Conservation (phyloP, 2,797 vertebrate genomes). For the Eutrigla gurnardus region DNA sequence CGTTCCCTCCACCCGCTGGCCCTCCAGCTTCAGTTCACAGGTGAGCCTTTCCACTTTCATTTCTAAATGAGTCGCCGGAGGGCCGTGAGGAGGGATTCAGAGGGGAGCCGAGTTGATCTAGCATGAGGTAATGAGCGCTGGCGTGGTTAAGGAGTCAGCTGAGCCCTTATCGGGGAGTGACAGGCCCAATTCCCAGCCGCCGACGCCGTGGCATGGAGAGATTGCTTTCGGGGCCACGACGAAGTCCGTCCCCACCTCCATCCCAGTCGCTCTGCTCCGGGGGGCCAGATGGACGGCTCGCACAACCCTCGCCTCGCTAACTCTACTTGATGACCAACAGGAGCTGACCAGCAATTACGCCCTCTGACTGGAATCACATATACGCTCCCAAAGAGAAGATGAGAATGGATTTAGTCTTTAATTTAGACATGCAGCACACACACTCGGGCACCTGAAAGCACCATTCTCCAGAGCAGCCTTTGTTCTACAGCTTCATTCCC, state of each 20-base stretch:
- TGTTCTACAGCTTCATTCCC: background rate
- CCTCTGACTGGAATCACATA: background rate
- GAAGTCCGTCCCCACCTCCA: conserved; percentile 39
- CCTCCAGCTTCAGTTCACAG: conserved; percentile 47
- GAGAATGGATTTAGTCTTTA: conserved; percentile 24
- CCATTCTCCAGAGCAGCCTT: background rate
- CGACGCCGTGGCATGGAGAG: conserved; percentile 34
- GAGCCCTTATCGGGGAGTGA: conserved; percentile 60
- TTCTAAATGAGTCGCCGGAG: conserved; percentile 52
- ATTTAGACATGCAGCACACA: conserved; percentile 14
- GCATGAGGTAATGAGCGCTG: conserved; percentile 56
- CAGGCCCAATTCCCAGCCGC: conserved; percentile 55
- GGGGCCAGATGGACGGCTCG: conserved; percentile 24
- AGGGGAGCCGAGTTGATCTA: conserved; percentile 38
- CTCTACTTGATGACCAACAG: conserved; percentile 33
- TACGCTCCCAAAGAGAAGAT: conserved; percentile 2
- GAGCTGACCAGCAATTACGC: conserved; percentile 13
- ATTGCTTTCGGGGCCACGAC: conserved; percentile 26
- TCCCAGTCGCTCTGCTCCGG: conserved; percentile 15
- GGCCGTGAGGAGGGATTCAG: conserved; percentile 41
- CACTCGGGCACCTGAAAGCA: background rate
- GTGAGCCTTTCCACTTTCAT: conserved; percentile 57
- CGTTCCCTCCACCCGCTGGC: conserved; percentile 26
- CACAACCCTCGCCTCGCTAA: conserved; percentile 23
- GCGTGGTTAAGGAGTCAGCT: conserved; percentile 47